A percentile compares a stretch with the other conserved stretches of the same genome.
phyloP scores from a whole-genome alignment of 1,140 invertebrate species.

The Papilio dardanus region DNA sequence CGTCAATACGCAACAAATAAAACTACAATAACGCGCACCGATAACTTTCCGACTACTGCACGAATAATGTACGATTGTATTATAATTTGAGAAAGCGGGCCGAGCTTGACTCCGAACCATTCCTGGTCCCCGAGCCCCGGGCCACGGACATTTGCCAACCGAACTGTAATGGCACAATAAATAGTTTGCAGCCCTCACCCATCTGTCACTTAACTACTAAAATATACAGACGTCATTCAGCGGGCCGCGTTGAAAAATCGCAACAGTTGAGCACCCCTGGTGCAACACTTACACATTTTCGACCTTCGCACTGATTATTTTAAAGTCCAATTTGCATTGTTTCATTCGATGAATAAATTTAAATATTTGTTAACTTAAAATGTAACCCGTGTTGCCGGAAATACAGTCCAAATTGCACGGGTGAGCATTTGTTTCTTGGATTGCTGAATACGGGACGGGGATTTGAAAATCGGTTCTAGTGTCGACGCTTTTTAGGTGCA shows the following conservation, averaged over 20 bases:
- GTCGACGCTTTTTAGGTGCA: conserved; percentile 43
- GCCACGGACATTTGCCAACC: conserved; percentile 71
- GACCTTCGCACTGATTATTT: conserved; percentile 42
- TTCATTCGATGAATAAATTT: conserved; percentile 73
- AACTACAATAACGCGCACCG: conserved; percentile 60
- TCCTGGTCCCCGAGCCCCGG: conserved; percentile 69
- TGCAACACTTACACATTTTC: conserved; percentile 25
- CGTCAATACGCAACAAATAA: conserved; percentile 75
- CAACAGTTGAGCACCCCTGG: conserved; percentile 66
- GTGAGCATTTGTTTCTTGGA: conserved; percentile 76
- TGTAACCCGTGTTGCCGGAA: conserved; percentile 81
- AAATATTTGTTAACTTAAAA: conserved; percentile 82
- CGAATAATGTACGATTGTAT: conserved; percentile 52
- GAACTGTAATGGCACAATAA: conserved; percentile 79
- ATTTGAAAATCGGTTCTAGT: conserved; percentile 57
- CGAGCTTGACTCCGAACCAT: conserved; percentile 61
- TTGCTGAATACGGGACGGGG: conserved; percentile 41
- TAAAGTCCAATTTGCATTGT: conserved; percentile 62
- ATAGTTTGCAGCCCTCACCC: conserved; percentile 77
- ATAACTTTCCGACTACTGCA: conserved; percentile 58
- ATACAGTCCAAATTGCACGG: conserved; percentile 81
- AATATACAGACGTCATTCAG: conserved; percentile 82
- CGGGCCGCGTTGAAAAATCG: conserved; percentile 76
- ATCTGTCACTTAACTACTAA: conserved; percentile 82
- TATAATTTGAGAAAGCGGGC: conserved; percentile 62